Evolutionary conservation across 2,797 vertebrate species (phyloP).

Genomic region (Silurus aristotelis): DNA sequence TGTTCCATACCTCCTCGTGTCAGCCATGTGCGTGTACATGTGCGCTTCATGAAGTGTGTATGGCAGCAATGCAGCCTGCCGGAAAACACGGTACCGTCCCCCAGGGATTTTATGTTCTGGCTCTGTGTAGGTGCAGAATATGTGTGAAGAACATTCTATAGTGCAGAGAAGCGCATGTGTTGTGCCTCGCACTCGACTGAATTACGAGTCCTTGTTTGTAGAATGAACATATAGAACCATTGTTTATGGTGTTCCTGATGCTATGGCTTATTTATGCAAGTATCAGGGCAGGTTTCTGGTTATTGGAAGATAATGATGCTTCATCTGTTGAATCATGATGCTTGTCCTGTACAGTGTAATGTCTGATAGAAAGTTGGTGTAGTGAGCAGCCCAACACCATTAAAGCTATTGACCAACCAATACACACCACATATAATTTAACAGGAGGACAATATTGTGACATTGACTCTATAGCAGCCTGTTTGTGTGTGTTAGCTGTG

Average conservation of each 20-base stretch:
- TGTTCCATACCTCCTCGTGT: slow-evolving; percentile 11
- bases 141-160: background rate
- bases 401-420: background rate
- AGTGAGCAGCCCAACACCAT: background rate
- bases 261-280: background rate
- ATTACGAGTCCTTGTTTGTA: slow-evolving; percentile 30
- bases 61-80: background rate
- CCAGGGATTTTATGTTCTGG: background rate
- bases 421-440: background rate
- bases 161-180: background rate
- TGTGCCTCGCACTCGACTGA: slow-evolving; percentile 7
- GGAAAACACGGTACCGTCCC: background rate
- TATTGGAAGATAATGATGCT: background rate
- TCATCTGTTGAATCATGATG: too few species aligned
- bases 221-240: slow-evolving; percentile 1
- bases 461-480: background rate
- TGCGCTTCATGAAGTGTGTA: slow-evolving; percentile 57
- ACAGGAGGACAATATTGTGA: background rate
- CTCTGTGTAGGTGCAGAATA: background rate
- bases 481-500: slow-evolving; percentile 1
- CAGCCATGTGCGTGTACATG: background rate
- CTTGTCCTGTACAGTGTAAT: background rate
- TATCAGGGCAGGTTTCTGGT: background rate
- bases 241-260: background rate
- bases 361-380: background rate